phyloP scores from a whole-genome alignment of 2,113 vertebrate species.

The Alosa alosa region DNA sequence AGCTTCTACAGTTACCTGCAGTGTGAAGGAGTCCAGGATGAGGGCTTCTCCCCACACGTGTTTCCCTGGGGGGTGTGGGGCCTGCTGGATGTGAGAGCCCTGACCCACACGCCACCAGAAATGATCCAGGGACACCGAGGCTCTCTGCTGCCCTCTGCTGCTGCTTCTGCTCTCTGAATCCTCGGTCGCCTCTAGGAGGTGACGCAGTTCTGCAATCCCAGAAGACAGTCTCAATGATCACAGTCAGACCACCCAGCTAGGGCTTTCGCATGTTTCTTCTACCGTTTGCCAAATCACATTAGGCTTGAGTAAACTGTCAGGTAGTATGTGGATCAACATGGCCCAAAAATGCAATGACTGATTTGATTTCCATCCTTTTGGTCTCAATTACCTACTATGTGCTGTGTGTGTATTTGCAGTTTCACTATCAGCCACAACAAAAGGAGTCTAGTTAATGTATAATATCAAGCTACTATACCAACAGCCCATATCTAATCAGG shows the following conservation, averaged over 20 bases:
- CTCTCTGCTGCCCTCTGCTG: conserved; percentile 80
- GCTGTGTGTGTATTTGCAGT: neutral
- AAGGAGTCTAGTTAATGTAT: neutral
- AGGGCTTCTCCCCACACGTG: conserved; percentile 96
- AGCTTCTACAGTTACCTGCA: conserved; percentile 76
- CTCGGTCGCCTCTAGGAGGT: conserved; percentile 65
- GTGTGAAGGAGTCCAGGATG: conserved; percentile 83
- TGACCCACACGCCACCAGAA: conserved; percentile 97
- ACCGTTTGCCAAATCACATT: neutral
- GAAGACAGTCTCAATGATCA: neutral
- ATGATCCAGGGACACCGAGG: conserved; percentile 81
- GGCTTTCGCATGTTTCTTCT: neutral
- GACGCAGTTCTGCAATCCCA: conserved; percentile 65
- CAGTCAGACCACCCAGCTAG: neutral
- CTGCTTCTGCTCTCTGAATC: conserved; percentile 77
- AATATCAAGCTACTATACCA: neutral
- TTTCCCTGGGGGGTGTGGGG: conserved; percentile 88
- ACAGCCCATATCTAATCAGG: neutral
- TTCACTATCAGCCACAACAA: neutral
- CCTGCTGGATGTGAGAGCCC: conserved; percentile 94
- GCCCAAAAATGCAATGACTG: neutral
- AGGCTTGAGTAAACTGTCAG: neutral
- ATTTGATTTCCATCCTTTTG: neutral
- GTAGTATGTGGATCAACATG: neutral
- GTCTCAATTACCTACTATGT: neutral